Evolutionary conservation across 2,888 invertebrate genomes (phyloP), one percentile per base, ranked within the genome.

Genomic region (Trichacis sp.): DNA sequence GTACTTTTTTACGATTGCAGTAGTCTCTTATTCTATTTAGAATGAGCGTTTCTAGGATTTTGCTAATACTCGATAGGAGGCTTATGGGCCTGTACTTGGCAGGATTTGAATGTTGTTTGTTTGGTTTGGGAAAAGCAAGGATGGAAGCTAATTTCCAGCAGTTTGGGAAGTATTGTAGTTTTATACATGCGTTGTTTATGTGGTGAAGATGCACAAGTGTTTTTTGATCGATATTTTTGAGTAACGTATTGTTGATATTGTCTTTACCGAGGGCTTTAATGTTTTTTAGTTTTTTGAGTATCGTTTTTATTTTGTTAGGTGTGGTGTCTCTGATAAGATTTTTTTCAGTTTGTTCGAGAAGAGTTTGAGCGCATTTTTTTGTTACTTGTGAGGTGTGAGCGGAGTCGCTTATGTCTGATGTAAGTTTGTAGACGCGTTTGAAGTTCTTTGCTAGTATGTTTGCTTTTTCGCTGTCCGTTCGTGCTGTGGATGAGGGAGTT

Each of bases 111-210:
- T 14, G 17, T n/a, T 61, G 45, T 29, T 54, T 61, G 1, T 24
- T 18, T 1, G 49, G 60, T 14, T 60, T 60, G 4, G 53, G 53
- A 9, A 60, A 29, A 8, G 60, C 17, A 0, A 54, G 1, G 1
- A 60, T 6, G 1, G 15, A 20, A 1, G 56, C 62, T 12, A 19
- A 29, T 48, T 63, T 63, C 62, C 62, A 63, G 12, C 1, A 3
- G 0, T 1, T 18, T 0, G 66, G 62, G n/a, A 62, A 66, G 12
- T 62, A 52, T 0, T 11, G 8, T 11, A 46, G 9, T 40, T 15
- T 29, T 0, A 63, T 6, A 12, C 62, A 67, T 0, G 59, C 47
- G 30, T 58, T 62, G 14, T 47, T 38, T 1, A 57, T 63, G 46
- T 24, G 29, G 8, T 46, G 15, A 0, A 62, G 24, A 14, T 43